Evolutionary conservation across 2,888 invertebrate species (phyloP), one percentile per base, ranked within the genome.

Genomic region (Allophyes oxyacanthae): DNA sequence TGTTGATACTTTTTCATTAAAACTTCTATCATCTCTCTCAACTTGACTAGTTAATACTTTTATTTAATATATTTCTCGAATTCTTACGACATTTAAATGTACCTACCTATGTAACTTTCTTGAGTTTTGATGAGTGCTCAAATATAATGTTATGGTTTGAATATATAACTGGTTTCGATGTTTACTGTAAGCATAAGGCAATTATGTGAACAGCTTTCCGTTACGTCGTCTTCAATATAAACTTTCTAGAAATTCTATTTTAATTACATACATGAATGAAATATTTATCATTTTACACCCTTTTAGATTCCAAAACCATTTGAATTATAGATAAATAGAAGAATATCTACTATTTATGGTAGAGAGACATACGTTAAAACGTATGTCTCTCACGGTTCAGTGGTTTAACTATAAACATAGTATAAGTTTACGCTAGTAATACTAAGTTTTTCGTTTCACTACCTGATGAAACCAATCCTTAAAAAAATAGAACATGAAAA

Each of bases 241-340:
- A 67, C 71, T 72, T 71, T 71, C 71, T 67, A 58, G 40, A 6
- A 46, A 62, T 36, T 9, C 40, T 42, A 28, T 43, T 36, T 45
- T 45, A 5, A 45, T 33, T 15, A 41, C 20, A 20, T 20, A 46
- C 34, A 50, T 30, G 30, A 65, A 58, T 50, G 25, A 61, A 61
- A 44, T 14, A 15, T 28, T 13, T 28, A 56, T 42, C 6, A 33
- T 46, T 44, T 46, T 57, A 40, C 6, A 43, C 25, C 38, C 0
- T 32, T 37, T 8, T 0, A 53, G 40, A 44, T n/a, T n/a, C n/a
- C n/a, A n/a, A n/a, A n/a, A n/a, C n/a, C n/a, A n/a, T n/a, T n/a
- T n/a, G n/a, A n/a, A n/a, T n/a, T n/a, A n/a, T n/a, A n/a, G n/a
- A n/a, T n/a, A n/a, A n/a, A n/a, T n/a, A n/a, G n/a, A n/a, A n/a